Conservation (phyloP, 2,113 vertebrate genomes). For the Ammodytes marinus region DNA sequence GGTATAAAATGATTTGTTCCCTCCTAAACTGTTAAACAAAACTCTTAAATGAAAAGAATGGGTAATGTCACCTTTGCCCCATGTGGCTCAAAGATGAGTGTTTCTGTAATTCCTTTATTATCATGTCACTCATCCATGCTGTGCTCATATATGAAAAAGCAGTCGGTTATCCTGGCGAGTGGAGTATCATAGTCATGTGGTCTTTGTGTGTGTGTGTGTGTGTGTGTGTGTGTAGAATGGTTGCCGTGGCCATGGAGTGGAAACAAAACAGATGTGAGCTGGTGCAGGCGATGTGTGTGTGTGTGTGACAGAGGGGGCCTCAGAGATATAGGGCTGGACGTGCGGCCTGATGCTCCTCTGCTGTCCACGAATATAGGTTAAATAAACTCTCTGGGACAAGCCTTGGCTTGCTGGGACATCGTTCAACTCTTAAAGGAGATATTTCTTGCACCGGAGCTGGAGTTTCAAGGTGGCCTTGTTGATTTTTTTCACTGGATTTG, state of each 20-base stretch:
- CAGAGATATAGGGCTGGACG: constrained; percentile 60
- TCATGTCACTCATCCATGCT: constrained; percentile 34
- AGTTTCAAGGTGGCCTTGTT: constrained; percentile 56
- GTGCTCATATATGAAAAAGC: constrained; percentile 17
- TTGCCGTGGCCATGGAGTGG: constrained; percentile 60
- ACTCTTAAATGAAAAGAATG: not conserved
- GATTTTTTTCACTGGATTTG: constrained; percentile 26
- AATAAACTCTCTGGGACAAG: constrained; percentile 69
- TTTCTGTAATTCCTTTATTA: constrained; percentile 41
- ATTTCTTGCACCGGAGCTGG: constrained; percentile 52
- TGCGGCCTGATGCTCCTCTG: constrained; percentile 73
- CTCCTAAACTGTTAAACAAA: constrained; percentile 31
- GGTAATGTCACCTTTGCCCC: constrained; percentile 27
- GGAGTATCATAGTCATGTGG: constrained; percentile 46
- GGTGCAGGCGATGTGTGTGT: constrained; percentile 61
- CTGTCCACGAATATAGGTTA: constrained; percentile 70
- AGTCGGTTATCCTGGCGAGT: constrained; percentile 23
- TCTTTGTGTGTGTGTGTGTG: constrained; percentile 33
- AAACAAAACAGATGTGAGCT: constrained; percentile 77
- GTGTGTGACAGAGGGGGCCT: constrained; percentile 62
- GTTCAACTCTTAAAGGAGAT: constrained; percentile 48
- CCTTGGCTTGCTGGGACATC: constrained; percentile 59
- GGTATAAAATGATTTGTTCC: constrained; percentile 35
- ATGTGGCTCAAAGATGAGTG: constrained; percentile 31
- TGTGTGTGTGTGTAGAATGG: constrained; percentile 12